phyloP scores from a whole-genome alignment of 2,888 invertebrate species.

The Lamellibrachia columna region DNA sequence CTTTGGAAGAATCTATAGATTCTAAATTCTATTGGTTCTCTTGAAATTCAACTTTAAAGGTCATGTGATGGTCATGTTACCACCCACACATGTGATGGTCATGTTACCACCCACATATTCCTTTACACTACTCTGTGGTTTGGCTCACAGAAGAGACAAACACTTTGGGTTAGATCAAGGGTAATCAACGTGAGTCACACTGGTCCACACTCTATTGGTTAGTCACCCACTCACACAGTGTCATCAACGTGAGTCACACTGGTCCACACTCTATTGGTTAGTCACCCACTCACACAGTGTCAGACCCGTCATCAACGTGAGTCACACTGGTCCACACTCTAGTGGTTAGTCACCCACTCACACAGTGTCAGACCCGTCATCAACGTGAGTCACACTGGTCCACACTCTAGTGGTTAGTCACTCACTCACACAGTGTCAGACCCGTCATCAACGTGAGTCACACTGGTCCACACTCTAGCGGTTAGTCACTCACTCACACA shows the following conservation, averaged over 20 bases:
- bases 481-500: too few relatives aligned
- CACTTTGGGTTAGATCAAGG: neutral
- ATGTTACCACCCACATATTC: neutral
- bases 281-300: too few relatives aligned
- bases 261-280: too few relatives aligned
- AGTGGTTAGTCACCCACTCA: too few relatives aligned
- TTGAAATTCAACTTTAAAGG: neutral
- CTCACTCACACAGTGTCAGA: neutral
- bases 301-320: too few relatives aligned
- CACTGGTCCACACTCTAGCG: too few relatives aligned
- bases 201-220: too few relatives aligned
- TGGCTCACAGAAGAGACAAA: neutral
- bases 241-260: too few relatives aligned
- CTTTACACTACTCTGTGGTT: neutral
- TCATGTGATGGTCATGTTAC: neutral
- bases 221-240: too few relatives aligned
- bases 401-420: too few relatives aligned
- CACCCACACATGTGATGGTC: neutral
- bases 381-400: too few relatives aligned
- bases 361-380: neutral
- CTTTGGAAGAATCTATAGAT: neutral
- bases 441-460: neutral
- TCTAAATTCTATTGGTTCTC: neutral
- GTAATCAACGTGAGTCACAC: neutral
- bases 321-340: too few relatives aligned